These are phyloP conservation scores for Zaprionus davidi DNA, from an alignment of 1,140 invertebrate genomes.

Conservation along the genomic window DNA sequence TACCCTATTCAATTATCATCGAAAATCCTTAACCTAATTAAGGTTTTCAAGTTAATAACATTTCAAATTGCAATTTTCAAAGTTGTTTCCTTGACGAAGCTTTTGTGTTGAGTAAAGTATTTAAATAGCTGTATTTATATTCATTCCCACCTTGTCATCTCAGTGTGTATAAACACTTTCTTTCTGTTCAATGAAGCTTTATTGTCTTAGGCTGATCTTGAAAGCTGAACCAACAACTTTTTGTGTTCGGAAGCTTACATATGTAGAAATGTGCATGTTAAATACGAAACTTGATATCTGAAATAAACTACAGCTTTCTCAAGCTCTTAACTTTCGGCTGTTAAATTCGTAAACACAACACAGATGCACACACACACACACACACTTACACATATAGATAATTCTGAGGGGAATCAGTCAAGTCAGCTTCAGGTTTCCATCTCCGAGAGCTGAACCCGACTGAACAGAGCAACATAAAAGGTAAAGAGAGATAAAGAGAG, in stretches of 20 bases:
- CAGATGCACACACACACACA: not conserved
- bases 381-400: not conserved
- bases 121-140: not conserved
- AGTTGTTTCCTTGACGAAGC: not conserved
- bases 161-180: constrained; percentile 6
- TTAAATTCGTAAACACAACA: constrained; percentile 1
- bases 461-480: constrained; percentile 15
- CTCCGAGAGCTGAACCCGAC: constrained; percentile 32
- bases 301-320: constrained; percentile 26
- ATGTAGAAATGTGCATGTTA: not conserved
- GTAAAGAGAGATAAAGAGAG: constrained; percentile 16
- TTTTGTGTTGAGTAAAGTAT: not conserved
- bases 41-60: too few species aligned
- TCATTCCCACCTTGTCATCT: not conserved
- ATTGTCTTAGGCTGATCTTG: constrained; percentile 9
- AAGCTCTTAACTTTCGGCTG: constrained; percentile 24
- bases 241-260: constrained; percentile 4
- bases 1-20: not conserved
- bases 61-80: too few species aligned
- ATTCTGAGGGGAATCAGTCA: constrained; percentile 35
- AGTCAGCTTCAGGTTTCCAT: constrained; percentile 34
- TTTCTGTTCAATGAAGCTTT: constrained; percentile 12
- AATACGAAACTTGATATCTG: constrained; percentile 15
- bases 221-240: constrained; percentile 15
- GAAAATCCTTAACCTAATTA: not conserved